Evolutionary conservation across 2,113 vertebrate species (phyloP), one percentile per base, ranked within the genome.

Genomic region (Cottus gobio): DNA sequence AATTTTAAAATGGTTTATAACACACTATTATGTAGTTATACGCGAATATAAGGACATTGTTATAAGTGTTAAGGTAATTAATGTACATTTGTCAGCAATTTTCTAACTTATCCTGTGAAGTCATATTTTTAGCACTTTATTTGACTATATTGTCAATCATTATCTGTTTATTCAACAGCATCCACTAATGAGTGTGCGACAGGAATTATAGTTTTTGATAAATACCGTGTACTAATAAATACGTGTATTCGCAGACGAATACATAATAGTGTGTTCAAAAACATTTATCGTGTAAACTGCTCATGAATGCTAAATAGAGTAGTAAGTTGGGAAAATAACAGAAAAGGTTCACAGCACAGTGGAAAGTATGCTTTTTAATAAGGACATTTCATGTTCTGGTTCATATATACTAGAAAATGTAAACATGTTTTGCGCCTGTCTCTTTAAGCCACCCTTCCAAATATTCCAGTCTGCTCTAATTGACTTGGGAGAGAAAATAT

Each of bases 321-420:
- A 48, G 15, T 65, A 90, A 76, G 63, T 7, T 64, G 77, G 77
- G 39, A 50, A 39, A 50, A 65, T 18, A 78, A 71, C 30, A 64
- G 61, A 64, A 58, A 77, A 63, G 15, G 6, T 66, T 28, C 2
- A 37, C 52, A 75, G 61, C 42, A 71, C 20, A 46, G 15, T 28
- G 37, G 69, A 67, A 77, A 65, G 26, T 70, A 16, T 22, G n/a
- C n/a, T n/a, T n/a, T 48, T 48, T 48, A 48, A 48, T 8, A 18
- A 1, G 18, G 46, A 48, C 46, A 20, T 15, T 48, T 48, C 6
- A 48, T 48, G 6, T 48, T 22, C 46, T 48, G 18, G 46, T 48
- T 48, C 46, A 48, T 20, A 46, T 16, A 46, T 46, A 48, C 46
- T 22, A 48, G 46, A 48, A 48, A 18, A 48, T 20, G 46, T 48